Evolutionary conservation across 2,113 vertebrate species (phyloP).

Genomic region (Cyphomyrus plagiostoma): DNA sequence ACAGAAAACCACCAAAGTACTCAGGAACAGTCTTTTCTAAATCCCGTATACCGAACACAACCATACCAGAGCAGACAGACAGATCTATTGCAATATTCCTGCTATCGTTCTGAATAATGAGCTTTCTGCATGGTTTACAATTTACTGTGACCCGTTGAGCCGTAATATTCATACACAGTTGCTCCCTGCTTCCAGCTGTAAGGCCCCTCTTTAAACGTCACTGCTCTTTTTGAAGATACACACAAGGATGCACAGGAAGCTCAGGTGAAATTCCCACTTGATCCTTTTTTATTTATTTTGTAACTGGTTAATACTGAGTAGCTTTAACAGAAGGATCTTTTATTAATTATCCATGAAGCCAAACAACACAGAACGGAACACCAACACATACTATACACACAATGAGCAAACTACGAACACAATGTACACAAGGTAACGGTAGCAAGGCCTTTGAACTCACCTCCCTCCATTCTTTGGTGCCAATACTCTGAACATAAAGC

Average conservation of each 20-base stretch:
- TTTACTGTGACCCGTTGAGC: not conserved
- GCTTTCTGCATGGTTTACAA: not conserved
- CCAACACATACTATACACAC: not conserved
- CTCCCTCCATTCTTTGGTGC: slow-evolving; percentile 78
- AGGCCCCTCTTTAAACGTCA: not conserved
- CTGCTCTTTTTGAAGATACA: not conserved
- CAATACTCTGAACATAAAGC: slow-evolving; percentile 67
- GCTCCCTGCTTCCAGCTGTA: not conserved
- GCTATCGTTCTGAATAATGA: not conserved
- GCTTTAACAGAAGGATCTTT: not conserved
- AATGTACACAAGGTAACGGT: not conserved
- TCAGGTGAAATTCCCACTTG: not conserved
- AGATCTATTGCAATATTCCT: not conserved
- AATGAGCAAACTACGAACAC: not conserved
- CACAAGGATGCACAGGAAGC: not conserved
- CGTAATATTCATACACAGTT: not conserved
- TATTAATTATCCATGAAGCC: not conserved
- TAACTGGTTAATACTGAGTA: not conserved
- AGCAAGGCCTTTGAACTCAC: slow-evolving; percentile 49
- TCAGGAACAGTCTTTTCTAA: not conserved
- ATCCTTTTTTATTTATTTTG: not conserved
- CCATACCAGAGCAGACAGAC: not conserved
- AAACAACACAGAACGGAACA: not conserved
- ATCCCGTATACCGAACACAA: not conserved
- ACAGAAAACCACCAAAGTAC: not conserved